Evolutionary conservation across 2,888 invertebrate species (phyloP).

Genomic region (Bursaphelenchus okinawaensis): DNA sequence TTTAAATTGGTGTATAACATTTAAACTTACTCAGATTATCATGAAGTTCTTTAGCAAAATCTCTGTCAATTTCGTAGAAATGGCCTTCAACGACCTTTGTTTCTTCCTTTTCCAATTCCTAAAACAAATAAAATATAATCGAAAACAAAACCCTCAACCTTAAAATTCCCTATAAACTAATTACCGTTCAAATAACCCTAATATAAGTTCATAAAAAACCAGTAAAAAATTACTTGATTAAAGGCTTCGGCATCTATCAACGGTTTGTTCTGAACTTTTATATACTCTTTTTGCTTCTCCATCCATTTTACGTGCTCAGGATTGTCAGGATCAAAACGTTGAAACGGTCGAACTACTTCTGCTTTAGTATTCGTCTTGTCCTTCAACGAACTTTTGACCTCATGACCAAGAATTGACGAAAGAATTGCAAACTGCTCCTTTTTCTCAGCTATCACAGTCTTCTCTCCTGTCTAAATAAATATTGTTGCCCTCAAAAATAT

Average conservation of each 20-base stretch:
- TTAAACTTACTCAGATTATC: constrained; percentile 18
- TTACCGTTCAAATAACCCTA: no score
- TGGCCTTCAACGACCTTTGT: constrained; percentile 20
- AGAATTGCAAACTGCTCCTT: constrained; percentile 34
- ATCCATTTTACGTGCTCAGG: constrained; percentile 45
- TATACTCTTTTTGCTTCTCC: constrained; percentile 19
- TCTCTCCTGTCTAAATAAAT: constrained; percentile 11
- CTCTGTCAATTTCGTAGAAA: constrained; percentile 35
- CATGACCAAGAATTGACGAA: constrained; percentile 36
- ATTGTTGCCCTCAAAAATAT: not conserved
- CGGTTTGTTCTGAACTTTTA: not conserved
- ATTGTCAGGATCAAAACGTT: constrained; percentile 44
- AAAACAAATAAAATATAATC: not conserved
- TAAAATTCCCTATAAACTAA: no score
- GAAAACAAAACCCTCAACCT: not conserved
- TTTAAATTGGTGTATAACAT: no score
- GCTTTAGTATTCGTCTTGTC: constrained; percentile 28
- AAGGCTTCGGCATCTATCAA: constrained; percentile 4
- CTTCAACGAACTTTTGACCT: constrained; percentile 24
- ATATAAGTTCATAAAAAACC: not conserved
- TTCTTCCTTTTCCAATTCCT: constrained; percentile 14
- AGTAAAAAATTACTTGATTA: constrained; percentile 1
- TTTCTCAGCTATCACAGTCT: constrained; percentile 31
- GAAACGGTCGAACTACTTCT: constrained; percentile 20
- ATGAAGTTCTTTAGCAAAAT: constrained; percentile 34